Base-by-base conservation (phyloP, 2,888 invertebrate genomes). In the Zele albiditarsus region DNA sequence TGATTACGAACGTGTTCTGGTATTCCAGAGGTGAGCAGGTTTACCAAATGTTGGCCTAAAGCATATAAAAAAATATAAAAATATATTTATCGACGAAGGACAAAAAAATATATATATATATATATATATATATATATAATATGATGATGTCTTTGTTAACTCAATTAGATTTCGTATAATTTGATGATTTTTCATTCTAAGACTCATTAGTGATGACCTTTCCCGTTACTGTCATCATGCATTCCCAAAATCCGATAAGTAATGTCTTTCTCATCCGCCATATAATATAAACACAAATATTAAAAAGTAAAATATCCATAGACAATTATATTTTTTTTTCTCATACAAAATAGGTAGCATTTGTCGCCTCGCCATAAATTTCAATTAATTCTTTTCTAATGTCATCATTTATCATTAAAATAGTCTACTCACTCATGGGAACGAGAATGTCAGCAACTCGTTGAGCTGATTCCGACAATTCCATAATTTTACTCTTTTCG, bases 41-140 rank as follows among this genome's bases (percentile, higher is more conserved):
- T 96, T 83, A 97, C 92, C 85, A 98, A 92, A 95, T 97, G 96
- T 90, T 97, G 95, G 89, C 97, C 97, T 98, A 91, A 28, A 92
- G 91, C 81, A 65, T 42, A 74, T 14, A 38, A 57, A 12, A 60
- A 58, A 66, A 38, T 63, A 66, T 60, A 27, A 73, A 42, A 60
- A 69, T 66, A 49, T 63, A 33, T 68, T 33, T 25, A 28, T 38
- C 42, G 53, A 74, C 25, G 23, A 31, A 75, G 71, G 63, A 73
- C 68, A 72, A 78, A 77, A 73, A 76, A 71, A 8, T 38, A 80
- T 77, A 49, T n/a, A n/a, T n/a, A n/a, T n/a, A n/a, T n/a, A n/a
- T n/a, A n/a, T n/a, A n/a, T n/a, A n/a, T n/a, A n/a, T n/a, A n/a
- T n/a, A n/a, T n/a, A n/a, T n/a, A n/a, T n/a, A 49, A 46, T 46